Percentiles rank a stretch among this genome's conserved stretches.
Conservation (phyloP, 2,113 vertebrate genomes). For the Murina feae region DNA sequence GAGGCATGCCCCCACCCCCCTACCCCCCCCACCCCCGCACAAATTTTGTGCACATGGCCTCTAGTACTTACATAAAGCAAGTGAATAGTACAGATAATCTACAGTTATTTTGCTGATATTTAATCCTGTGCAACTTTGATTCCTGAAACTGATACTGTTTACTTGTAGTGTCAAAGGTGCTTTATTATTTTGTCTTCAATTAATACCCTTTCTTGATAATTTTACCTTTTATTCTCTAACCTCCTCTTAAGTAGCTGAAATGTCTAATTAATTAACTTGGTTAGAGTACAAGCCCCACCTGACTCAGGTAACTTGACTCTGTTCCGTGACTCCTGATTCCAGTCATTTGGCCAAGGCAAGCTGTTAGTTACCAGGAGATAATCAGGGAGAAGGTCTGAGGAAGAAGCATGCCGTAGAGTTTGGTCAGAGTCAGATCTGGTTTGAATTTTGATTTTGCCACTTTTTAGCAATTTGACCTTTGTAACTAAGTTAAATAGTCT, state of each 20-base stretch:
- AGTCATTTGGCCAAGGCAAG: background rate
- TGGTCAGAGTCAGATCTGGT: background rate
- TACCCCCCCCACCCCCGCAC: too few species aligned
- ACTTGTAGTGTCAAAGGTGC: background rate
- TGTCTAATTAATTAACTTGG: constrained; percentile 21
- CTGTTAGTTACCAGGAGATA: background rate
- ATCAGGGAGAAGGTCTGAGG: background rate
- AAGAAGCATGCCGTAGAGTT: background rate
- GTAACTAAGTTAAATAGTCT: background rate
- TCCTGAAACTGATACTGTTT: background rate
- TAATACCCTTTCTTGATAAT: background rate
- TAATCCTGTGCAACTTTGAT: background rate
- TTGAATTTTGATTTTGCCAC: constrained; percentile 12
- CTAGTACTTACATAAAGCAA: background rate
- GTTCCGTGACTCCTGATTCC: background rate
- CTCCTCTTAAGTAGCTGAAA: constrained; percentile 26
- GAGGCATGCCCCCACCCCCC: too few species aligned
- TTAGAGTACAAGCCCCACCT: background rate
- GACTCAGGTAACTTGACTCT: background rate
- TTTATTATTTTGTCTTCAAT: background rate
- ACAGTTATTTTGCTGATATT: constrained; percentile 9
- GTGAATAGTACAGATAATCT: background rate
- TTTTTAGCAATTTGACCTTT: background rate
- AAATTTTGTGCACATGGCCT: too few species aligned
- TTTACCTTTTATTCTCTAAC: background rate